Percentiles rank a stretch among this genome's conserved stretches.
phyloP scores from a whole-genome alignment of 1,140 invertebrate species.

The Drosophila tsacasi region DNA sequence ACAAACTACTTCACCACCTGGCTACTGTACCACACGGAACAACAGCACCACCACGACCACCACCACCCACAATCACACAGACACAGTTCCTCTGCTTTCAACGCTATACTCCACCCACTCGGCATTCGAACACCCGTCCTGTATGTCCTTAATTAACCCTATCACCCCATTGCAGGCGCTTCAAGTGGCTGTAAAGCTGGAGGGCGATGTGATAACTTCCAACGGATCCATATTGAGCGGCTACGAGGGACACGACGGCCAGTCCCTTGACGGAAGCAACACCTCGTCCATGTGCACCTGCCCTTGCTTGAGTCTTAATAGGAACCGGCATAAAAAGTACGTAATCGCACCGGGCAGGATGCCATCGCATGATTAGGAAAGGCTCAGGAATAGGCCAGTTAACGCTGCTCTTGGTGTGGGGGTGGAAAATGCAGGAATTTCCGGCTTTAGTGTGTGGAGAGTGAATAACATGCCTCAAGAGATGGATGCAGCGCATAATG shows the following conservation, averaged over 20 bases:
- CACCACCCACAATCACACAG: conserved; percentile 36
- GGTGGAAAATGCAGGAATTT: conserved; percentile 2
- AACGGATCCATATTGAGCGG: conserved; percentile 93
- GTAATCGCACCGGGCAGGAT: conserved; percentile 40
- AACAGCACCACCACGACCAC: conserved; percentile 16
- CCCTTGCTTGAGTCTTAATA: conserved; percentile 90
- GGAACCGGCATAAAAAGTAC: conserved; percentile 87
- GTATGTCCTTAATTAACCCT: conserved; percentile 22
- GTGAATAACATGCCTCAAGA: conserved; percentile 11
- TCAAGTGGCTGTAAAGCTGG: conserved; percentile 94
- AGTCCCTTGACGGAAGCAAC: conserved; percentile 87
- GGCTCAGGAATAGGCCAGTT: conserved; percentile 43
- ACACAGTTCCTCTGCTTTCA: conserved; percentile 46
- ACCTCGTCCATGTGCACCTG: conserved; percentile 92
- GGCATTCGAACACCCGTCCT: conserved; percentile 9
- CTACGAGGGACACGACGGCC: conserved; percentile 86
- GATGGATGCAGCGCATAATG: conserved; percentile 4
- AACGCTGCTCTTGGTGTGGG: conserved; percentile 4
- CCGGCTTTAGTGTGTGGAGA: conserved; percentile 10
- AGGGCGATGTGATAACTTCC: conserved; percentile 97
- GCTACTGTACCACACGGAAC: conserved; percentile 40
- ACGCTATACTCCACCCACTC: conserved; percentile 15
- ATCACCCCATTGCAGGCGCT: conserved; percentile 88
- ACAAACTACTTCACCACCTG: conserved; percentile 39
- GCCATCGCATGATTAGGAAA: conserved; percentile 19